Evolutionary conservation across 2,113 vertebrate species (phyloP).

Genomic region (Platichthys flesus): DNA sequence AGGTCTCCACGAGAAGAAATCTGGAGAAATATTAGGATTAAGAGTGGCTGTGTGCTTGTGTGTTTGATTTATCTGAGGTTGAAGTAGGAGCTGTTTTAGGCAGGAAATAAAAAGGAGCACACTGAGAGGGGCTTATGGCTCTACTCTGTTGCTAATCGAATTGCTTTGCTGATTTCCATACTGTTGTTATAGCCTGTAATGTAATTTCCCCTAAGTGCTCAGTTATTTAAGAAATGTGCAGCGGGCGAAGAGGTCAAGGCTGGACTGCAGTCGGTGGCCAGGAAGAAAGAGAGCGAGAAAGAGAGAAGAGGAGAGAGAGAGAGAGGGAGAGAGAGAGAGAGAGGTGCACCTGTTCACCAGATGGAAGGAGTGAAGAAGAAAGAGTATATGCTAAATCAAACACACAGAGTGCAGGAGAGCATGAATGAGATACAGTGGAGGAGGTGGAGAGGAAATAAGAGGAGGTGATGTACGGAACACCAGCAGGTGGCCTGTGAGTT

Average conservation of each 20-base stretch:
- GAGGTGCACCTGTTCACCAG: slow-evolving; percentile 51
- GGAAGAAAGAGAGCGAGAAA: slow-evolving; percentile 38
- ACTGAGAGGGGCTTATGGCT: slow-evolving; percentile 78
- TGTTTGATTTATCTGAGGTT: slow-evolving; percentile 81
- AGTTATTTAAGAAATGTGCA: slow-evolving; percentile 84
- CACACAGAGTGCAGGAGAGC: not conserved
- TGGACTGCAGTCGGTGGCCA: slow-evolving; percentile 64
- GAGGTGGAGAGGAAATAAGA: slow-evolving; percentile 2
- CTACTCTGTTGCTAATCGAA: slow-evolving; percentile 83
- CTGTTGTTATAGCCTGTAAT: slow-evolving; percentile 83
- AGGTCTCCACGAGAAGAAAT: slow-evolving; percentile 57
- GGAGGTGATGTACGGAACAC: slow-evolving; percentile 11
- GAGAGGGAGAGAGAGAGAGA: slow-evolving; percentile 22
- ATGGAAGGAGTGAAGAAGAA: slow-evolving; percentile 29
- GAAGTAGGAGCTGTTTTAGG: slow-evolving; percentile 77
- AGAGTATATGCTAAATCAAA: slow-evolving; percentile 34
- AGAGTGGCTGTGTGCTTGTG: slow-evolving; percentile 59
- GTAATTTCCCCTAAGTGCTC: slow-evolving; percentile 85
- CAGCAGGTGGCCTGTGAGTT: slow-evolving; percentile 65
- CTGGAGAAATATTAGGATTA: slow-evolving; percentile 74
- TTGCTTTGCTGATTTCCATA: slow-evolving; percentile 85
- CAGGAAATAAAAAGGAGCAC: slow-evolving; percentile 79
- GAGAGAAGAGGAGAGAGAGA: slow-evolving; percentile 27
- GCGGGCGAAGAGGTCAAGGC: slow-evolving; percentile 77
- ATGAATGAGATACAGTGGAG: slow-evolving; percentile 7